Percentiles rank a stretch among this genome's conserved stretches.
Conservation (phyloP, 2,888 invertebrate genomes). For the Polyommatus iphigenia region DNA sequence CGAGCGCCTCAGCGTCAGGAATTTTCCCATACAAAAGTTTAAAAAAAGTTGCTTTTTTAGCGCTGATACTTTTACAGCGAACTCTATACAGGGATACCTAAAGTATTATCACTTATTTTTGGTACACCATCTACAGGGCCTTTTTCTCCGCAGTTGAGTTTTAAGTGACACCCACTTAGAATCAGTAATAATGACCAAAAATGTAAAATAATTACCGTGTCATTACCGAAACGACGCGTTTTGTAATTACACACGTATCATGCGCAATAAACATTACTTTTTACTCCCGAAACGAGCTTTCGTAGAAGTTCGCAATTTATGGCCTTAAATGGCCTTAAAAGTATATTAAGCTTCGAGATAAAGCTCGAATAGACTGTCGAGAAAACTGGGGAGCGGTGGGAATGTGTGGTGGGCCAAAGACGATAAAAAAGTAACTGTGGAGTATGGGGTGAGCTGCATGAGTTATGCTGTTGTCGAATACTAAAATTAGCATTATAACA, state of each 20-base stretch:
- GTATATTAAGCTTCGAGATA: neutral
- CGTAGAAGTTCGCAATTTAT: neutral
- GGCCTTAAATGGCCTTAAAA: neutral
- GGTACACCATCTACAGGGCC: neutral
- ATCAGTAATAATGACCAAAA: constrained; percentile 9
- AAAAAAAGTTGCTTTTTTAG: no score
- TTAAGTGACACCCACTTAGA: neutral
- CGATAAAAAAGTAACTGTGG: neutral
- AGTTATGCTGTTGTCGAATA: no score
- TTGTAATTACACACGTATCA: neutral
- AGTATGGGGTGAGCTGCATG: no score
- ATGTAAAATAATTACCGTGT: neutral
- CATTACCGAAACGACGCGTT: neutral
- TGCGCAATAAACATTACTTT: constrained; percentile 14
- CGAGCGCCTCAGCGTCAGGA: no score
- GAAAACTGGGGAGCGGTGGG: neutral
- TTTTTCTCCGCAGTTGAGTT: neutral
- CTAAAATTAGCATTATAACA: no score
- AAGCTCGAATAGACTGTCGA: neutral
- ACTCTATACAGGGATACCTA: no score
- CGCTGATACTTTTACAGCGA: no score
- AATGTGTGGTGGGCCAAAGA: neutral
- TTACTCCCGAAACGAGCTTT: neutral
- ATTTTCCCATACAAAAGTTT: no score
- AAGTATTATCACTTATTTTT: no score